These are phyloP conservation scores for Zele albiditarsus DNA, from an alignment of 2,888 invertebrate species.

Conservation along the genomic window DNA sequence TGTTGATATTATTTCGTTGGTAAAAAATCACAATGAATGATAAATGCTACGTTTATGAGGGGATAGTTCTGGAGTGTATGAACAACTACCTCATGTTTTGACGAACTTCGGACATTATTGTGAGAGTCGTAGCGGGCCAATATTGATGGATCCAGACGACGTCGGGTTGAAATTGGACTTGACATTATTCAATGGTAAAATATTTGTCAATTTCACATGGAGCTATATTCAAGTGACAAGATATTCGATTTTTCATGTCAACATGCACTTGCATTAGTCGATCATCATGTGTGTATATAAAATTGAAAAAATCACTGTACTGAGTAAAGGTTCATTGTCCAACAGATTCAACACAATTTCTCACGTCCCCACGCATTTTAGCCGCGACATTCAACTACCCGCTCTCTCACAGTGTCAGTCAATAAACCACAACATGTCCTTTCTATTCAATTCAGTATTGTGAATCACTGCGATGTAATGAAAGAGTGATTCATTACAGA, in stretches of 20 bases:
- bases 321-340: neutral
- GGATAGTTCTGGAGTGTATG: conserved; percentile 16
- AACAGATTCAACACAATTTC: neutral
- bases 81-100: conserved; percentile 57
- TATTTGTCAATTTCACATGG: neutral
- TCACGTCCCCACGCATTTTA: neutral
- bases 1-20: neutral
- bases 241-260: neutral
- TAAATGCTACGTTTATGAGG: neutral
- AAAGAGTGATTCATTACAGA: neutral
- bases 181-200: conserved; percentile 55
- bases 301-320: neutral
- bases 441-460: neutral
- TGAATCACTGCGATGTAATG: neutral
- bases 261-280: neutral
- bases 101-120: conserved; percentile 48
- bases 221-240: neutral
- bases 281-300: neutral
- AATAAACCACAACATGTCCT: neutral
- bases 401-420: neutral
- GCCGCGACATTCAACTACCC: neutral
- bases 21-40: neutral
- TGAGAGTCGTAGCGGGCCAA: conserved; percentile 58
- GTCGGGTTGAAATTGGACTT: conserved; percentile 56
- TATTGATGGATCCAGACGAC: conserved; percentile 62